Conservation (phyloP, 2,888 invertebrate genomes). For the Lymantria dispar region DNA sequence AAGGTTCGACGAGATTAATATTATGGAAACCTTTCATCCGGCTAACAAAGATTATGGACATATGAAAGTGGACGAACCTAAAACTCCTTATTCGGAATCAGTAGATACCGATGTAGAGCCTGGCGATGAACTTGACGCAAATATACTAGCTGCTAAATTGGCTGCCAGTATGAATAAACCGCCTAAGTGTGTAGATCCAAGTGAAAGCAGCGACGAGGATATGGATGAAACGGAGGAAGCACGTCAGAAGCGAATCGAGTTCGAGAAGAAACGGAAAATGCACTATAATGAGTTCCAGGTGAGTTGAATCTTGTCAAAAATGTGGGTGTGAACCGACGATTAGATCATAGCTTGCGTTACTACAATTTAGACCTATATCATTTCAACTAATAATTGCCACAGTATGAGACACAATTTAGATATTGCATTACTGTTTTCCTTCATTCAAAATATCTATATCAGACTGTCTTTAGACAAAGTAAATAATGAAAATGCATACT, state of each 20-base stretch:
- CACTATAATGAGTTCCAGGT: constrained; percentile 97
- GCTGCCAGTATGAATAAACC: constrained; percentile 79
- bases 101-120: constrained; percentile 84
- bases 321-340: constrained; percentile 19
- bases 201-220: constrained; percentile 83
- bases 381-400: too few species aligned
- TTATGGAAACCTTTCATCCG: constrained; percentile 98
- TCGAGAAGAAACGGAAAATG: constrained; percentile 96
- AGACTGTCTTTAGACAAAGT: too few species aligned
- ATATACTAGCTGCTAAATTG: constrained; percentile 89
- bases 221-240: constrained; percentile 84
- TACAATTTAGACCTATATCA: neutral
- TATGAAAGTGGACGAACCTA: constrained; percentile 98
- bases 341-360: constrained; percentile 18
- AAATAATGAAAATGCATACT: too few species aligned
- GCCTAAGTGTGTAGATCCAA: constrained; percentile 67
- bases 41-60: constrained; percentile 99
- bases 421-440: too few species aligned
- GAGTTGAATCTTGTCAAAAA: constrained; percentile 9
- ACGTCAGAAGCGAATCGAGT: constrained; percentile 87
- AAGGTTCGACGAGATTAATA: constrained; percentile 99
- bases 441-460: too few species aligned
- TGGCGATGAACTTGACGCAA: constrained; percentile 84
- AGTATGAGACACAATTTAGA: too few species aligned
- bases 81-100: constrained; percentile 91